Percentiles rank a stretch among this genome's conserved stretches.
phyloP scores from a whole-genome alignment of 2,113 vertebrate genomes.

The Equus przewalskii region DNA sequence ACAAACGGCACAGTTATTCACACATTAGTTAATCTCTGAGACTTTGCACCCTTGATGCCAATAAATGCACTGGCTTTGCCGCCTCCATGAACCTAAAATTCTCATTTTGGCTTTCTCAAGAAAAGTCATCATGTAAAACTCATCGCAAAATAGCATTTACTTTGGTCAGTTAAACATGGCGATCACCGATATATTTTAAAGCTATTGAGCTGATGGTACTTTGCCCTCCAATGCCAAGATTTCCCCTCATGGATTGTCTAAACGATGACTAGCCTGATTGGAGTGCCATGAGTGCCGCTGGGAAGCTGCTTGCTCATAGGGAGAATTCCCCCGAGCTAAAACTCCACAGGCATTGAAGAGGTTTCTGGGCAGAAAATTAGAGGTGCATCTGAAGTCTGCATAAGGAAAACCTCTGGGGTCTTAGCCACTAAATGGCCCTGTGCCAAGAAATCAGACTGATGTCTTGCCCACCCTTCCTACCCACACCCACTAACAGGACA shows the following conservation, averaged over 20 bases:
- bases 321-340: background rate
- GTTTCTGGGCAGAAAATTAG: slow-evolving; percentile 18
- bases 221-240: background rate
- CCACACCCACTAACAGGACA: background rate
- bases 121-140: slow-evolving; percentile 70
- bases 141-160: background rate
- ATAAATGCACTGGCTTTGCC: slow-evolving; percentile 81
- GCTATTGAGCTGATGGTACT: background rate
- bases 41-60: slow-evolving; percentile 80
- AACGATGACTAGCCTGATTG: background rate
- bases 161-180: background rate
- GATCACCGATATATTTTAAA: background rate
- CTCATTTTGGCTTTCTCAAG: slow-evolving; percentile 69
- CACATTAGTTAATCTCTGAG: slow-evolving; percentile 81
- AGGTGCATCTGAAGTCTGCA: background rate
- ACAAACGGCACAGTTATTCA: slow-evolving; percentile 84
- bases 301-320: background rate
- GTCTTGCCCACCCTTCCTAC: background rate
- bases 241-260: background rate
- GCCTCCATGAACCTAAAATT: slow-evolving; percentile 75
- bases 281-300: accelerated
- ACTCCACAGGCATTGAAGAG: background rate
- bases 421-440: background rate
- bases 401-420: background rate
- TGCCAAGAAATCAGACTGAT: background rate